Evolutionary conservation across 2,888 invertebrate species (phyloP).

Genomic region (Platycnemis pennipes): DNA sequence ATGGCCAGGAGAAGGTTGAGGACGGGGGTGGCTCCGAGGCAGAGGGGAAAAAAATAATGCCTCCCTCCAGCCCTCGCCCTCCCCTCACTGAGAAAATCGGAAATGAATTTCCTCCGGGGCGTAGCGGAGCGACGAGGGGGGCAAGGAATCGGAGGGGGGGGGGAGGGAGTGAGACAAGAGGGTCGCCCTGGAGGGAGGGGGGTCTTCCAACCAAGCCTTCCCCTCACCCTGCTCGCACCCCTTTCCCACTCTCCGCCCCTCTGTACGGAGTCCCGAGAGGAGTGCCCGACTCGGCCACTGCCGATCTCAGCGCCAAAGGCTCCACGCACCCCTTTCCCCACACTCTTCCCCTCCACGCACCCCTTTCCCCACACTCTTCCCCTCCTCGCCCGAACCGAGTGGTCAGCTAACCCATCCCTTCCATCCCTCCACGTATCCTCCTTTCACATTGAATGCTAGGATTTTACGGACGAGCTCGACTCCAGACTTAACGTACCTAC

Average conservation of each 20-base stretch:
- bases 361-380: neutral
- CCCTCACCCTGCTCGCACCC: neutral
- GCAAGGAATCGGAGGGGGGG: neutral
- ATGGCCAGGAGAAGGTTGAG: no score
- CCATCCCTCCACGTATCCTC: neutral
- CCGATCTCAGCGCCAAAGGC: slow-evolving; percentile 53
- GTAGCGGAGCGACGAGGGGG: neutral
- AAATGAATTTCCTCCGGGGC: slow-evolving; percentile 62
- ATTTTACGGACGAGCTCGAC: no score
- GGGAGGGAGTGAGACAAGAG: neutral
- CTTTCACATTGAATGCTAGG: no score
- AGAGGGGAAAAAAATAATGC: neutral
- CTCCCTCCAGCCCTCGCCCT: neutral
- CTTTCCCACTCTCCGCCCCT: neutral
- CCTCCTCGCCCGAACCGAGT: neutral
- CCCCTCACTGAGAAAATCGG: slow-evolving; percentile 40
- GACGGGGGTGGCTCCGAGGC: neutral
- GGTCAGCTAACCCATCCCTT: slow-evolving; percentile 7
- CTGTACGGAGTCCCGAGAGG: slow-evolving; percentile 2
- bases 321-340: neutral
- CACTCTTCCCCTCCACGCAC: neutral
- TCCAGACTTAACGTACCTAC: no score
- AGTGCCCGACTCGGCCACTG: slow-evolving; percentile 40
- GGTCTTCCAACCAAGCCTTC: neutral
- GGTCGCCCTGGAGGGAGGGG: no score